A percentile compares a stretch with the other conserved stretches of the same genome.
These are phyloP conservation scores for Spatulosminthurus flaviceps DNA, from an alignment of 2,888 invertebrate genomes.

Conservation along the genomic window DNA sequence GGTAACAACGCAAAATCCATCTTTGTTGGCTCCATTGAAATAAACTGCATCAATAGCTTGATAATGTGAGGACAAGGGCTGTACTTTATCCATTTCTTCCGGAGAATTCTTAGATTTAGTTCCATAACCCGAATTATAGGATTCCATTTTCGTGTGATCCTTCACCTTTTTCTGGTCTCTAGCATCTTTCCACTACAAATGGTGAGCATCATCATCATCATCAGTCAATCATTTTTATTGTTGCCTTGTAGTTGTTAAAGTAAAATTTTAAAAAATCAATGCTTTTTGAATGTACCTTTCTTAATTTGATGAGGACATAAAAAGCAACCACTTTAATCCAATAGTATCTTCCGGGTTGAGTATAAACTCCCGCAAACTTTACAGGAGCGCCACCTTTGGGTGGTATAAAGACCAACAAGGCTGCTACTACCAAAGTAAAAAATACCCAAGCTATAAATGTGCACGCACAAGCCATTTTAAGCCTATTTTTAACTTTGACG, in stretches of 20 bases:
- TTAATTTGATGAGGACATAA: conserved; percentile 69
- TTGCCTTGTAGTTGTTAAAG: conserved; percentile 1
- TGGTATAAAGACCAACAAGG: conserved; percentile 33
- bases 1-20: conserved; percentile 72
- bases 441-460: conserved; percentile 31
- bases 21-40: conserved; percentile 72
- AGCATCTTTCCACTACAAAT: conserved; percentile 62
- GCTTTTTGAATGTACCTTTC: conserved; percentile 68
- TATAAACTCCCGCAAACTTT: conserved; percentile 73
- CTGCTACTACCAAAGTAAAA: conserved; percentile 19
- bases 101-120: conserved; percentile 64
- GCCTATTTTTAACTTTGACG: too few relatives aligned
- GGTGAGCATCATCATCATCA: conserved; percentile 12
- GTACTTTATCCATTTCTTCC: conserved; percentile 71
- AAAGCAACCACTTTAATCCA: conserved; percentile 73
- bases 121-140: conserved; percentile 64
- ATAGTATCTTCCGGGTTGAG: conserved; percentile 74
- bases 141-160: conserved; percentile 60
- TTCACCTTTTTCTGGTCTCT: conserved; percentile 49
- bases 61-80: conserved; percentile 69
- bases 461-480: too few relatives aligned
- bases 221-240: neutral
- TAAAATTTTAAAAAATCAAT: too few relatives aligned
- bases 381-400: conserved; percentile 64
- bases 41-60: conserved; percentile 77